Percentiles rank a stretch among this genome's conserved stretches.
phyloP scores from a whole-genome alignment of 2,888 invertebrate genomes.

The Lacanobia wlatinum region DNA sequence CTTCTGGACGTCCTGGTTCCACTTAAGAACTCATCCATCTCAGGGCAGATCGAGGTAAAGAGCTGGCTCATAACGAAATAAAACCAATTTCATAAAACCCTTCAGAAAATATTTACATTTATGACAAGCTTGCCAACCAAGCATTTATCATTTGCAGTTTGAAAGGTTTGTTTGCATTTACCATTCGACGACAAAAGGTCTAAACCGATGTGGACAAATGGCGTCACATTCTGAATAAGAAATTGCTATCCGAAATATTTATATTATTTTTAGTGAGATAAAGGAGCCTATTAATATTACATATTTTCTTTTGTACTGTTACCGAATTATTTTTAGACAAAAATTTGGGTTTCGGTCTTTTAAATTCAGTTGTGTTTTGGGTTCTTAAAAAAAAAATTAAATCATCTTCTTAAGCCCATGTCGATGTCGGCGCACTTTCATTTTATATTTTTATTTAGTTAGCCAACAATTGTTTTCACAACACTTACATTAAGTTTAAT shows the following conservation, averaged over 20 bases:
- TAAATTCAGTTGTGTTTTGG: background rate
- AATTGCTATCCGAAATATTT: slow-evolving; percentile 15
- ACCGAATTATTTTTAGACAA: background rate
- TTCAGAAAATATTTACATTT: slow-evolving; percentile 21
- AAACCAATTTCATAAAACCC: too few relatives aligned
- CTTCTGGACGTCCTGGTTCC: too few relatives aligned
- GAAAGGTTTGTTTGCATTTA: slow-evolving; percentile 34
- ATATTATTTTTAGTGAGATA: slow-evolving; percentile 11
- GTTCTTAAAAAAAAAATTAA: too few relatives aligned
- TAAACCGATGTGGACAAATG: slow-evolving; percentile 21
- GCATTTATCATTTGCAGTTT: background rate
- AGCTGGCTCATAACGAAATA: background rate
- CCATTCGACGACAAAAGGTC: slow-evolving; percentile 22
- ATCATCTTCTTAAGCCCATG: too few relatives aligned
- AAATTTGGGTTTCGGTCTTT: background rate
- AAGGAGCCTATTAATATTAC: background rate
- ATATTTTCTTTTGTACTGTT: background rate
- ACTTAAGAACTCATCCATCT: too few relatives aligned
- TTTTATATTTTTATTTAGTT: too few relatives aligned
- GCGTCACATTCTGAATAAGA: slow-evolving; percentile 27
- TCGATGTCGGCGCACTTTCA: too few relatives aligned
- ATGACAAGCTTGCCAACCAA: slow-evolving; percentile 6
- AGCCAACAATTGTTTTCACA: too few relatives aligned
- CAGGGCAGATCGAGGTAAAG: too few relatives aligned
- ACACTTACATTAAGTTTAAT: too few relatives aligned